Evolutionary conservation across 2,113 vertebrate species (phyloP).

Genomic region (Todiramphus saurophagus): DNA sequence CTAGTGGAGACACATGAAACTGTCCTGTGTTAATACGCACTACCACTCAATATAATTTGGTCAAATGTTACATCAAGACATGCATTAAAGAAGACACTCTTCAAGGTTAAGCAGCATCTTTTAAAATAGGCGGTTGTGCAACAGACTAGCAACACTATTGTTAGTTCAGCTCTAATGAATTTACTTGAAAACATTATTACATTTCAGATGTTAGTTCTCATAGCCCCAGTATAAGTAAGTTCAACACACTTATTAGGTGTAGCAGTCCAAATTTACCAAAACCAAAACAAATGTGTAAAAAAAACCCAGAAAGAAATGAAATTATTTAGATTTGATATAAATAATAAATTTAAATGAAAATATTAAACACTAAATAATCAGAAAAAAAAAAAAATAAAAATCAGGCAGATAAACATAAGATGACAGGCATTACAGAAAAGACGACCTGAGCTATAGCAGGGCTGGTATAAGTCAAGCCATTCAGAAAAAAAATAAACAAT

Average conservation of each 20-base stretch:
- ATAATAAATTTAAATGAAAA: neutral
- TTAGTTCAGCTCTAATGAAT: neutral
- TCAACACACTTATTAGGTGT: neutral
- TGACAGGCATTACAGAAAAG: neutral
- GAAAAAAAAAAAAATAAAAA: neutral
- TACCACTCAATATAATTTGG: neutral
- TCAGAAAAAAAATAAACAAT: neutral
- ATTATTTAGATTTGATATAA: neutral
- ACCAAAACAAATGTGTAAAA: neutral
- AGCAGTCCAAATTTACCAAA: neutral
- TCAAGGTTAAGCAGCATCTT: neutral
- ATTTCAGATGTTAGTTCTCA: neutral
- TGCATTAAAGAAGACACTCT: neutral
- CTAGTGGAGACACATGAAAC: neutral
- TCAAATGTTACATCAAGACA: neutral
- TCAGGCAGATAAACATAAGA: neutral
- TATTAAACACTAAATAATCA: rapidly evolving
- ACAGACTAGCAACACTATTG: neutral
- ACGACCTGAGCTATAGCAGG: neutral
- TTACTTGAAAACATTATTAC: neutral
- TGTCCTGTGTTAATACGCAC: neutral
- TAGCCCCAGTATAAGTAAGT: neutral
- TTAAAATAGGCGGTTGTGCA: neutral
- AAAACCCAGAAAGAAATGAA: neutral
- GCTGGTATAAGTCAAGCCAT: neutral